Conservation (phyloP, 2,888 invertebrate species). For the Sphecodes monilicornis region DNA sequence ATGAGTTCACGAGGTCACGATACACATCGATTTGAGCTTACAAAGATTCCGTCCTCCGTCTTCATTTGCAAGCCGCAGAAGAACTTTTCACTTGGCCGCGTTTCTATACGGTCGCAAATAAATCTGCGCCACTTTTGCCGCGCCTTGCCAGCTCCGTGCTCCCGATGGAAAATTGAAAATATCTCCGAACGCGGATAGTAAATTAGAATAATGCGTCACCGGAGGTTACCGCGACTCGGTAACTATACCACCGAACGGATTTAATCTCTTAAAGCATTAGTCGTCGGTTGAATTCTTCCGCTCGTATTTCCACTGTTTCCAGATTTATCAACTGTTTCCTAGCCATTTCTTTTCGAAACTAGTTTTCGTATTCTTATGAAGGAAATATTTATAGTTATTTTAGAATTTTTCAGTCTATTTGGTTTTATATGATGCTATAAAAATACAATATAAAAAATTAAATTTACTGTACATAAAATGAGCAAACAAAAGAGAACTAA, state of each 20-base stretch:
- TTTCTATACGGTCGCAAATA: slow-evolving; percentile 21
- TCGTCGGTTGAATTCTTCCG: not conserved
- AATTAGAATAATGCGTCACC: slow-evolving; percentile 36
- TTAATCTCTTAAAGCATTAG: slow-evolving; percentile 14
- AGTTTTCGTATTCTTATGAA: not conserved
- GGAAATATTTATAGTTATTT: not conserved
- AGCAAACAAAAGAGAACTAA: not conserved
- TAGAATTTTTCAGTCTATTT: not conserved
- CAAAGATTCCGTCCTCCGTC: slow-evolving; percentile 22
- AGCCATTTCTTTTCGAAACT: not conserved
- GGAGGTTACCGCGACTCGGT: not conserved
- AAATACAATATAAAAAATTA: no score
- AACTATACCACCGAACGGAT: slow-evolving; percentile 4
- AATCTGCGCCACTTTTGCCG: slow-evolving; percentile 13
- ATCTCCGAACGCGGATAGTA: slow-evolving; percentile 19
- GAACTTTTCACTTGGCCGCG: slow-evolving; percentile 24
- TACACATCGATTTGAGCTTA: not conserved
- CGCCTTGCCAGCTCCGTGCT: not conserved
- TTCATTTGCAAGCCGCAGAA: slow-evolving; percentile 33
- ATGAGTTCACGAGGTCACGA: slow-evolving; percentile 22
- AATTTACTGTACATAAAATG: not conserved
- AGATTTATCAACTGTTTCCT: not conserved
- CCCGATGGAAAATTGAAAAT: slow-evolving; percentile 25
- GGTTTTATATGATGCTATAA: not conserved
- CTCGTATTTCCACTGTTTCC: slow-evolving; percentile 4